phyloP scores from a whole-genome alignment of 64 coral and sea anemone species.

The Montipora capricornis region DNA sequence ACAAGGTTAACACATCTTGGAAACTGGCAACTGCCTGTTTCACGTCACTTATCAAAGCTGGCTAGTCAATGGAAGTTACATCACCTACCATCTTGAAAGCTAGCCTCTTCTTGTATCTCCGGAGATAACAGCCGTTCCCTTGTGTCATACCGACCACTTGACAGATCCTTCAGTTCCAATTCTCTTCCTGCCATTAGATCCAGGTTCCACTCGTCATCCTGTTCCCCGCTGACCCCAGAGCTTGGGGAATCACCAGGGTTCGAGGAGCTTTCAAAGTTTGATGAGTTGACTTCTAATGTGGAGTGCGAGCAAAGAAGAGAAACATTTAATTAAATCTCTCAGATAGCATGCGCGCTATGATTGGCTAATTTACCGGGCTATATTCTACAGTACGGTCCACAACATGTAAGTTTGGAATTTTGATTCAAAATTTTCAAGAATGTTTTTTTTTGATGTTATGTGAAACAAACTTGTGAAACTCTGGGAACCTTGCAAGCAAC shows the following conservation, averaged over 20 bases:
- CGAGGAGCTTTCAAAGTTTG: constrained; percentile 11
- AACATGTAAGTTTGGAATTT: no score
- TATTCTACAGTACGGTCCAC: no score
- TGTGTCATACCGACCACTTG: constrained; percentile 20
- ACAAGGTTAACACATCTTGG: background rate
- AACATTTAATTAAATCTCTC: no score
- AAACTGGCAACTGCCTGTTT: background rate
- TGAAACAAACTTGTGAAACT: no score
- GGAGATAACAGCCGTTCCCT: constrained; percentile 25
- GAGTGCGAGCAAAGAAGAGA: background rate
- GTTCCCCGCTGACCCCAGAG: constrained; percentile 10
- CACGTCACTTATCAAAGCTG: background rate
- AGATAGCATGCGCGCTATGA: no score
- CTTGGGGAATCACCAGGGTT: constrained; percentile 14
- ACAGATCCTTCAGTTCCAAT: constrained; percentile 10
- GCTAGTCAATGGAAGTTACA: background rate
- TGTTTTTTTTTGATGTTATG: no score
- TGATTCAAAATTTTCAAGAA: no score
- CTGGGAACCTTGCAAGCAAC: no score
- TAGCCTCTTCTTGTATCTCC: constrained; percentile 45
- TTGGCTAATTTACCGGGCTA: no score
- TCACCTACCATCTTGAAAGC: constrained; percentile 3
- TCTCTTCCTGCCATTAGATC: constrained; percentile 12
- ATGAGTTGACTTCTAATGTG: constrained; percentile 11
- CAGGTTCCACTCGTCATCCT: constrained; percentile 2